Evolutionary conservation across 2,888 invertebrate genomes (phyloP).

Genomic region (Rhagonycha lutea): DNA sequence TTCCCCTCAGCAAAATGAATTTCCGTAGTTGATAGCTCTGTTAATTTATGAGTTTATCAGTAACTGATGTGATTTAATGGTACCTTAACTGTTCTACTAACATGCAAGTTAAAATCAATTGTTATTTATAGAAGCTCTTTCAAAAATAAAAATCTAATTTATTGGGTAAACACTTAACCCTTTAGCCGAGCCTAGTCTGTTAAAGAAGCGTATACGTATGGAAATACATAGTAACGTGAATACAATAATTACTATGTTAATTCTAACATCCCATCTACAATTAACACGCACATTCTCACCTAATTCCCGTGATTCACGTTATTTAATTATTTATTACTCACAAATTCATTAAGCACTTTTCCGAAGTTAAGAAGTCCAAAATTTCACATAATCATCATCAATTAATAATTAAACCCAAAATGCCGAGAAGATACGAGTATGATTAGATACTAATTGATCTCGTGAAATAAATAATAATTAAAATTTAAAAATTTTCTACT

Average conservation of each 20-base stretch:
- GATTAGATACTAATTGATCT: too few relatives aligned
- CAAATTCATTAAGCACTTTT: too few relatives aligned
- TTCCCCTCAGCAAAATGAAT: slow-evolving; percentile 15
- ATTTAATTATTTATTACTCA: background rate
- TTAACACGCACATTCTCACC: background rate
- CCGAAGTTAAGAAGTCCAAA: too few relatives aligned
- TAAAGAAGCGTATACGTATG: background rate
- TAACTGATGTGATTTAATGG: slow-evolving; percentile 3
- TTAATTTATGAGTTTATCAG: slow-evolving; percentile 14
- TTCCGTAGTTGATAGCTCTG: slow-evolving; percentile 14
- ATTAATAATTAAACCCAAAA: too few relatives aligned
- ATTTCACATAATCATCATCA: too few relatives aligned
- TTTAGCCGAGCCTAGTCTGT: background rate
- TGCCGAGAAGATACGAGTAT: too few relatives aligned
- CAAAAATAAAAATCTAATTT: background rate
- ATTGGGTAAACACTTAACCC: background rate
- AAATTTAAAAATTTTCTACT: too few relatives aligned
- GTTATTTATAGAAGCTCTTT: background rate
- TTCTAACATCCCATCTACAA: background rate
- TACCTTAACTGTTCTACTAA: background rate
- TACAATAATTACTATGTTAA: background rate
- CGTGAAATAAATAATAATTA: too few relatives aligned
- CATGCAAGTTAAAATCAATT: background rate
- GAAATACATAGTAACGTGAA: background rate
- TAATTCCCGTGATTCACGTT: background rate